Conservation (phyloP, 1,140 invertebrate genomes). For the Solenopsis invicta region DNA sequence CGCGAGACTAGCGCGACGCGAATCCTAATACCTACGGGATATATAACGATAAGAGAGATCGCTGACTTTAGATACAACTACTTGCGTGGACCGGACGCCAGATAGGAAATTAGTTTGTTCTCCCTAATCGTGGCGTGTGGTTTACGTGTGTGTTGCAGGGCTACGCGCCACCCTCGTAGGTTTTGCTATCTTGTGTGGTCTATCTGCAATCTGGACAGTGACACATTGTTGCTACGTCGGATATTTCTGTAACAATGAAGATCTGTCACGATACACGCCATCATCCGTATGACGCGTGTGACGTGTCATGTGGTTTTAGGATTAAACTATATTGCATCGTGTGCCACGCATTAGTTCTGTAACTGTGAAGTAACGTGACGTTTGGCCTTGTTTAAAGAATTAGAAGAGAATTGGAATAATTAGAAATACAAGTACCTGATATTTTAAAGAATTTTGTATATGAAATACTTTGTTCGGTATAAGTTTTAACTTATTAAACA, state of each 20-base stretch:
- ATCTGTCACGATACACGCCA: slow-evolving; percentile 47
- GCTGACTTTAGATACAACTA: slow-evolving; percentile 41
- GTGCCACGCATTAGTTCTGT: background rate
- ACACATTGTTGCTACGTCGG: slow-evolving; percentile 62
- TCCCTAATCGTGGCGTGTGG: slow-evolving; percentile 53
- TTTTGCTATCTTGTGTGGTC: slow-evolving; percentile 58
- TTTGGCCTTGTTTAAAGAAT: background rate
- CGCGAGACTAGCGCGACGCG: background rate
- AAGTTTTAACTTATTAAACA: background rate
- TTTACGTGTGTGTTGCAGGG: slow-evolving; percentile 45
- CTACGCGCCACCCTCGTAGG: slow-evolving; percentile 25
- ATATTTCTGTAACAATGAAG: slow-evolving; percentile 63
- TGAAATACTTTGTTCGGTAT: background rate
- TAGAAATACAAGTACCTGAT: background rate
- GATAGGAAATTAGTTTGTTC: slow-evolving; percentile 64
- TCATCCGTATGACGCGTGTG: slow-evolving; percentile 34
- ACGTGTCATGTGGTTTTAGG: slow-evolving; percentile 30
- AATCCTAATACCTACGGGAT: slow-evolving; percentile 32
- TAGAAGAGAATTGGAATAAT: too few species aligned
- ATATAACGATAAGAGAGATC: slow-evolving; percentile 25
- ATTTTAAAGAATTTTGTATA: background rate
- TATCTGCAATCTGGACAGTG: slow-evolving; percentile 62
- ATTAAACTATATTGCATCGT: slow-evolving; percentile 26
- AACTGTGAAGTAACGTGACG: background rate
- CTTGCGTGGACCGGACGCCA: slow-evolving; percentile 38